Conservation (phyloP, 2,888 invertebrate genomes). For the Fissipunctia ypsillon region DNA sequence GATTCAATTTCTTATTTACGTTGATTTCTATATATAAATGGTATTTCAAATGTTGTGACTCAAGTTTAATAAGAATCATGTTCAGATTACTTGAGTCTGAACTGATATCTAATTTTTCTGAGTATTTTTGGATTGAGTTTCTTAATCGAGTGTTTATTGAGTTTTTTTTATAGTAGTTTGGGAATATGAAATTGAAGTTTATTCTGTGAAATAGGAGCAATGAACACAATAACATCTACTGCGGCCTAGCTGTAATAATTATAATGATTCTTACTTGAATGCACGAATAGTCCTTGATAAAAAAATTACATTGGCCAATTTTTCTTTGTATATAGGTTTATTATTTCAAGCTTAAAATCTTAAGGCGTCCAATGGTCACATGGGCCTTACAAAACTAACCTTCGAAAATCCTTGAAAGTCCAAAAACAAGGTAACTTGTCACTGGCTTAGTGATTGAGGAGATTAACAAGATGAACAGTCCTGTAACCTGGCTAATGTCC, state of each 20-base stretch:
- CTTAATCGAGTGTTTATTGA: slow-evolving; percentile 34
- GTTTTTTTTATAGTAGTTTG: slow-evolving; percentile 41
- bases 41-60: slow-evolving; percentile 47
- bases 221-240: not conserved
- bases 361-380: not conserved
- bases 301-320: not conserved
- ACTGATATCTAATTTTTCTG: slow-evolving; percentile 16
- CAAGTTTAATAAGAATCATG: slow-evolving; percentile 43
- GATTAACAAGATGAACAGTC: slow-evolving; percentile 57
- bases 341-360: not conserved
- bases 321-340: no score
- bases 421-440: slow-evolving; percentile 51
- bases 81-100: slow-evolving; percentile 13
- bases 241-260: not conserved
- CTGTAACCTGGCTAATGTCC: slow-evolving; percentile 41
- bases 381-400: slow-evolving; percentile 4
- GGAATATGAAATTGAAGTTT: slow-evolving; percentile 10
- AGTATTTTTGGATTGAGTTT: slow-evolving; percentile 39
- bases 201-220: not conserved
- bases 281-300: not conserved
- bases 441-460: slow-evolving; percentile 39
- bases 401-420: slow-evolving; percentile 25
- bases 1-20: slow-evolving; percentile 77
- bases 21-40: slow-evolving; percentile 66
- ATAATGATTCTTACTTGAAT: not conserved